Evolutionary conservation across 2,888 invertebrate genomes (phyloP).

Genomic region (Microplitis deprimator): DNA sequence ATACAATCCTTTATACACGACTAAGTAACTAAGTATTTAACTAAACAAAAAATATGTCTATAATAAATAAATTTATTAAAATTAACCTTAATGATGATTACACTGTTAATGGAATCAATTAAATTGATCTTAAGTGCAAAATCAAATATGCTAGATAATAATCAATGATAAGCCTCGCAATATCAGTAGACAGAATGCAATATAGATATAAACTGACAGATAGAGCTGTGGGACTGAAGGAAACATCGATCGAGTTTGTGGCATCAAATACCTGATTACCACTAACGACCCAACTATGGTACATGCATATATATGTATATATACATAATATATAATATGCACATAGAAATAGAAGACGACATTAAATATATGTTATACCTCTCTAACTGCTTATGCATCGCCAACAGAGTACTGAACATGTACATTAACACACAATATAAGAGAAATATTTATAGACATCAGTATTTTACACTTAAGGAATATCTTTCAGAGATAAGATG

Average conservation of each 20-base stretch:
- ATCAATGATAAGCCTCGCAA: conserved; percentile 17
- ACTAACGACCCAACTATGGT: conserved; percentile 22
- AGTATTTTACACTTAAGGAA: conserved; percentile 6
- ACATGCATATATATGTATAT: conserved; percentile 12
- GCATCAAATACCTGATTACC: conserved; percentile 33
- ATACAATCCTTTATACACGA: not conserved
- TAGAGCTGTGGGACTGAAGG: not conserved
- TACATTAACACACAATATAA: not conserved
- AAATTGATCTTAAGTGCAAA: conserved; percentile 14
- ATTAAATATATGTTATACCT: too few relatives aligned
- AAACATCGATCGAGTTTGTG: conserved; percentile 24
- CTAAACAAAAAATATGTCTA: not conserved
- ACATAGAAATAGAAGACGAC: not conserved
- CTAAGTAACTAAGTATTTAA: not conserved
- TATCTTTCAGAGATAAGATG: conserved; percentile 9
- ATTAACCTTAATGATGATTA: not conserved
- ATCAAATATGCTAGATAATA: conserved; percentile 28
- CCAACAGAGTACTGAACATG: not conserved
- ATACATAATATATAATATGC: not conserved
- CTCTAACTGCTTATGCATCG: too few relatives aligned
- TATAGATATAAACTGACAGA: not conserved
- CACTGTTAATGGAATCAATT: conserved; percentile 9
- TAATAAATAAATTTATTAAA: not conserved
- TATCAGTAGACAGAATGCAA: conserved; percentile 3
- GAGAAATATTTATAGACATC: not conserved